These are phyloP conservation scores for Zonitis immaculata DNA, from an alignment of 2,888 invertebrate genomes.

Conservation along the genomic window DNA sequence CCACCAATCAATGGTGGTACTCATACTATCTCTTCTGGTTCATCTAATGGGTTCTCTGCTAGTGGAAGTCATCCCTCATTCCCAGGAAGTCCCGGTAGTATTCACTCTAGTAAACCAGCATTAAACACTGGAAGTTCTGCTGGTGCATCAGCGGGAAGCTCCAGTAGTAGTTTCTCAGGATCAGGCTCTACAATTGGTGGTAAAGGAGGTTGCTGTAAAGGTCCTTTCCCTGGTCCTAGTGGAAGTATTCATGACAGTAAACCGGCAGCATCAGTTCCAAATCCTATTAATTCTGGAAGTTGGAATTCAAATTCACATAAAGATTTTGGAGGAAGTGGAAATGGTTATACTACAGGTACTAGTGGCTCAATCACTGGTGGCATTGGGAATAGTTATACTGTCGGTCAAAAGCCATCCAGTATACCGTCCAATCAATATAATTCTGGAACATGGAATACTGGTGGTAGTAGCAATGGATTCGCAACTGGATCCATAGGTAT, in stretches of 20 bases:
- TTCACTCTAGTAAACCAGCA: not conserved
- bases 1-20: not conserved
- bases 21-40: not conserved
- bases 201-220: slow-evolving; percentile 15
- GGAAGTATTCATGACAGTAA: slow-evolving; percentile 26
- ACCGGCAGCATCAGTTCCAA: slow-evolving; percentile 13
- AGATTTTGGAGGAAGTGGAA: not conserved
- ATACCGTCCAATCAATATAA: not conserved
- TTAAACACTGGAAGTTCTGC: not conserved
- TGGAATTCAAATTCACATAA: not conserved
- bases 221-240: slow-evolving; percentile 25
- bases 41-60: not conserved
- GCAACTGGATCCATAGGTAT: not conserved
- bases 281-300: not conserved
- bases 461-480: not conserved
- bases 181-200: not conserved
- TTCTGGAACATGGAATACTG: not conserved
- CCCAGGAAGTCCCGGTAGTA: not conserved
- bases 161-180: not conserved
- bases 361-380: not conserved
- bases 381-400: not conserved
- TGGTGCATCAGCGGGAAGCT: not conserved
- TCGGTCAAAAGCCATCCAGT: too few relatives aligned
- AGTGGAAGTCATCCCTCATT: not conserved
- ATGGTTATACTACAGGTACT: slow-evolving; percentile 7